Percentiles rank a stretch among this genome's conserved stretches.
Conservation (phyloP, 2,113 vertebrate species). For the Peromyscus leucopus region DNA sequence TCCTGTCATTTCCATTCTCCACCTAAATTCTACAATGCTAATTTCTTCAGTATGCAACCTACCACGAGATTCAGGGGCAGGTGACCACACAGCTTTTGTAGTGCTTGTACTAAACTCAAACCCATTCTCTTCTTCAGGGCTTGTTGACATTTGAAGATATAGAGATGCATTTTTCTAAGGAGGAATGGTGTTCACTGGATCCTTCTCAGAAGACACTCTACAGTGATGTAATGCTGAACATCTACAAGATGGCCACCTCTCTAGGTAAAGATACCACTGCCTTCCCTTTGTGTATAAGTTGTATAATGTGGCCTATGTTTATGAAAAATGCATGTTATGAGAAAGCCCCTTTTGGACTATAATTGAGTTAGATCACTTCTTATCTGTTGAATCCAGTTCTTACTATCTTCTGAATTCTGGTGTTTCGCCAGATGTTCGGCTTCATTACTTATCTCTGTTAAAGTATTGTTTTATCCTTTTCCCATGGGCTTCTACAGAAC, state of each 20-base stretch:
- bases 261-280: constrained; percentile 69
- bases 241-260: constrained; percentile 57
- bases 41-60: not conserved
- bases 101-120: not conserved
- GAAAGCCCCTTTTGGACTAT: not conserved
- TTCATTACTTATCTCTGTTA: constrained; percentile 17
- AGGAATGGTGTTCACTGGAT: constrained; percentile 74
- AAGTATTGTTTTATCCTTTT: not conserved
- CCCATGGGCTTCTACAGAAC: not conserved
- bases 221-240: constrained; percentile 64
- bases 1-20: not conserved
- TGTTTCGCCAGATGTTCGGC: not conserved
- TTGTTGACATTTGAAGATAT: constrained; percentile 77
- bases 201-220: constrained; percentile 70
- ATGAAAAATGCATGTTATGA: not conserved
- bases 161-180: constrained; percentile 68
- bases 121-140: constrained; percentile 60
- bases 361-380: not conserved
- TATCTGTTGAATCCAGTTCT: not conserved
- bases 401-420: not conserved
- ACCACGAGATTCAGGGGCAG: not conserved
- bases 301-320: not conserved
- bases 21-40: not conserved
- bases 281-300: not conserved
- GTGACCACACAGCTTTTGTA: not conserved